Evolutionary conservation across 2,888 invertebrate species (phyloP).

Genomic region (Asteroscopus sphinx): DNA sequence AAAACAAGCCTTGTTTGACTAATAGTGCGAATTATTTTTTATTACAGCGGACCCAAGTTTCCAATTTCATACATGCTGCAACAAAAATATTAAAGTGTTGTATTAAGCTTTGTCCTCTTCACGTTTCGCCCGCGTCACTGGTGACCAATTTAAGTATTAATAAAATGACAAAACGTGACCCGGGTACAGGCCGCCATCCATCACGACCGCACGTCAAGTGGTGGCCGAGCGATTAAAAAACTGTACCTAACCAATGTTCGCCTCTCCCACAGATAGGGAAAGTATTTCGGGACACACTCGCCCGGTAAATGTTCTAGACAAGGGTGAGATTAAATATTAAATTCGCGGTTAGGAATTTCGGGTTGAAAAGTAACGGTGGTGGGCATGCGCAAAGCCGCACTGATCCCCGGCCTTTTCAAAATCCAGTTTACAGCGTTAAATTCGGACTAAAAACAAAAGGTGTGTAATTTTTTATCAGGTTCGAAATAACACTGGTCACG

Average conservation of each 20-base stretch:
- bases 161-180: slow-evolving; percentile 89
- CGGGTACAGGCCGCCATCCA: slow-evolving; percentile 80
- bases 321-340: slow-evolving; percentile 89
- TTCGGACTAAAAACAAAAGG: slow-evolving; percentile 78
- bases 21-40: slow-evolving; percentile 53
- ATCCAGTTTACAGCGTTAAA: slow-evolving; percentile 79
- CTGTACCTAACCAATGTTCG: slow-evolving; percentile 81
- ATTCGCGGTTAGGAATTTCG: slow-evolving; percentile 88
- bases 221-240: slow-evolving; percentile 85
- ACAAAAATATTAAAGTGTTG: slow-evolving; percentile 65
- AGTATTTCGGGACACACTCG: slow-evolving; percentile 82
- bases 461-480: slow-evolving; percentile 79
- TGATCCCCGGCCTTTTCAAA: slow-evolving; percentile 74
- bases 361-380: slow-evolving; percentile 83
- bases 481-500: slow-evolving; percentile 65
- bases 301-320: slow-evolving; percentile 88
- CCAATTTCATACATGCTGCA: slow-evolving; percentile 54
- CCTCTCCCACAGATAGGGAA: slow-evolving; percentile 69
- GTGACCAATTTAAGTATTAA: slow-evolving; percentile 89
- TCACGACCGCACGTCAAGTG: slow-evolving; percentile 86
- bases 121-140: slow-evolving; percentile 82
- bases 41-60: slow-evolving; percentile 44
- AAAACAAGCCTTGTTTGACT: slow-evolving; percentile 45
- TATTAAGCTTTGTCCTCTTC: slow-evolving; percentile 69
- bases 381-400: slow-evolving; percentile 76